Base-by-base conservation (phyloP, 2,888 invertebrate genomes). In the Drosophila picticornis region DNA sequence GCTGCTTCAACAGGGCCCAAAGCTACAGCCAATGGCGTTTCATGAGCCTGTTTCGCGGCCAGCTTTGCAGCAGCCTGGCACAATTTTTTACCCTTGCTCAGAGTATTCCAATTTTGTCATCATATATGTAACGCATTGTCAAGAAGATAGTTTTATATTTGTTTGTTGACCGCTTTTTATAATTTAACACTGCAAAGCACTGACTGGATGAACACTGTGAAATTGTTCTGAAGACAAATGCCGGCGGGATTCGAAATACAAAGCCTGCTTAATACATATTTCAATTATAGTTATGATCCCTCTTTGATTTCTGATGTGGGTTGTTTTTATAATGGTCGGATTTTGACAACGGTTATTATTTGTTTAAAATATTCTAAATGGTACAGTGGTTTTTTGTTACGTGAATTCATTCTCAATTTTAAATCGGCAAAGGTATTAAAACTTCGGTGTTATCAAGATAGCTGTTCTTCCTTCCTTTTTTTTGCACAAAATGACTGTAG, bases 31-130 rank as follows among this genome's bases (percentile, higher is more conserved):
- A 40, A 32, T 43, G 69, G 69, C 76, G 36, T 50, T 53, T 57
- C 75, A 57, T 72, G 72, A 77, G 78, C 84, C 83, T 72, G 88
- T 84, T 89, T 79, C 74, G 83, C 65, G 62, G 68, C 38, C 82
- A 40, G 31, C 16, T 10, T 40, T 29, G 40, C 58, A 62, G 29
- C 52, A 64, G 75, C 69, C 79, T 51, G 75, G 9, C 66, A 63
- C 55, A 73, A 62, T 72, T 59, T 66, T 76, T 51, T 34, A 48
- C n/a, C 27, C 4, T 38, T n/a, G 7, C 27, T 13, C 19, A 38
- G 25, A 2, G 25, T 56, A 19, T n/a, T 27, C 4, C 7, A 7
- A 16, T 27, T n/a, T n/a, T 56, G 27, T 9, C 10, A 38, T 38
- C 25, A 38, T 27, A 46, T 4, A 9, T 46, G 46, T 46, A 25